A percentile compares a stretch with the other conserved stretches of the same genome.
phyloP scores from a whole-genome alignment of 2,888 invertebrate genomes.

The Himalopsyche japonica region DNA sequence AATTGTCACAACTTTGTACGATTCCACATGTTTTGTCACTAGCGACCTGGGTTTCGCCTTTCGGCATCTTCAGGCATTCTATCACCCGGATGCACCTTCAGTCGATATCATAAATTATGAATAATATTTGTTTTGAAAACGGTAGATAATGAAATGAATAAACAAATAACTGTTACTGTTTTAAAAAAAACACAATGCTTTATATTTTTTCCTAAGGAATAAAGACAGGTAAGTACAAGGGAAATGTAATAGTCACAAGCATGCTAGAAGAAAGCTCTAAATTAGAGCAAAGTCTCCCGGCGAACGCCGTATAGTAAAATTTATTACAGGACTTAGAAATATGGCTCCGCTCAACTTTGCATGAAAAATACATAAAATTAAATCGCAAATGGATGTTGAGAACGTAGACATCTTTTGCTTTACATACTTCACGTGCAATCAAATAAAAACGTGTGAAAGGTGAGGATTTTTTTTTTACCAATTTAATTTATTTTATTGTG shows the following conservation, averaged over 20 bases:
- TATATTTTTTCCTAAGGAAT: background rate
- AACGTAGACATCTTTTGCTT: constrained; percentile 18
- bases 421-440: constrained; percentile 15
- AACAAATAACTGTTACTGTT: background rate
- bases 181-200: background rate
- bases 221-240: background rate
- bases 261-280: constrained; percentile 31
- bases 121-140: background rate
- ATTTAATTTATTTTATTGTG: constrained; percentile 34
- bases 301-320: constrained; percentile 38
- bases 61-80: too few species aligned
- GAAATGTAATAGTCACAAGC: background rate
- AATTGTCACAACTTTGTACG: too few species aligned
- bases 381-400: constrained; percentile 36
- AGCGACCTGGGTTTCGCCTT: too few species aligned
- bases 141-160: background rate
- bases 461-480: constrained; percentile 11
- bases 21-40: too few species aligned
- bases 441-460: constrained; percentile 32
- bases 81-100: too few species aligned
- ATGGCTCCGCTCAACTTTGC: constrained; percentile 41
- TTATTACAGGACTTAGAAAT: constrained; percentile 41
- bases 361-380: constrained; percentile 42
- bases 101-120: too few species aligned
- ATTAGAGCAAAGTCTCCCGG: constrained; percentile 36